A percentile compares a stretch with the other conserved stretches of the same genome.
phyloP scores from a whole-genome alignment of 2,888 invertebrate genomes.

The Spodoptera littoralis region DNA sequence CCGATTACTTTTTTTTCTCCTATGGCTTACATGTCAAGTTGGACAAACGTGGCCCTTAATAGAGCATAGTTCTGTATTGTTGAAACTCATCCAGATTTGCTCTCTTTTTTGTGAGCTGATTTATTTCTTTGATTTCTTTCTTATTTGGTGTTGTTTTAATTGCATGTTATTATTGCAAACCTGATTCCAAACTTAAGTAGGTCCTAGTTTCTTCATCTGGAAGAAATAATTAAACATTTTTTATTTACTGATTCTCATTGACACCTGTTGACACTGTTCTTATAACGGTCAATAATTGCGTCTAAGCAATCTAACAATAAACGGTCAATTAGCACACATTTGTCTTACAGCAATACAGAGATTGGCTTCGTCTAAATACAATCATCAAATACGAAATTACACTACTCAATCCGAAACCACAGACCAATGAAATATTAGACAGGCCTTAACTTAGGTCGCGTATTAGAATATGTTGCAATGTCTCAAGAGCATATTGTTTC shows the following conservation, averaged over 20 bases:
- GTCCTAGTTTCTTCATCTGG: too few relatives aligned
- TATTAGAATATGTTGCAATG: constrained; percentile 68
- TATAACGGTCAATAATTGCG: too few relatives aligned
- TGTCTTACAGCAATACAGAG: constrained; percentile 22
- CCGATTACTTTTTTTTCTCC: constrained; percentile 70
- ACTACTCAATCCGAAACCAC: constrained; percentile 41
- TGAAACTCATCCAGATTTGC: constrained; percentile 70
- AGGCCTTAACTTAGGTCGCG: constrained; percentile 41
- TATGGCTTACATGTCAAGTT: constrained; percentile 74
- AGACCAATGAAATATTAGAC: constrained; percentile 48
- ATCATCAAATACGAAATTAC: constrained; percentile 50
- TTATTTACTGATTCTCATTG: too few relatives aligned
- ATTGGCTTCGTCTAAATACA: constrained; percentile 47
- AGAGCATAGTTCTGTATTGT: constrained; percentile 67
- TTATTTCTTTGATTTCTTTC: constrained; percentile 37
- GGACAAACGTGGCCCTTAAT: constrained; percentile 72
- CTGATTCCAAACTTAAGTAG: not conserved
- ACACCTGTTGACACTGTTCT: too few relatives aligned
- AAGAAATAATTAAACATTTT: not conserved
- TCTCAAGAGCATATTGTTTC: constrained; percentile 76
- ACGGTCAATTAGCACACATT: constrained; percentile 10
- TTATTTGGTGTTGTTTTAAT: not conserved
- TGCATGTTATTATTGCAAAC: not conserved
- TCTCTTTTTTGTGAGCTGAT: constrained; percentile 61
- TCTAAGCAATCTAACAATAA: not conserved